Percentiles rank a stretch among this genome's conserved stretches.
Evolutionary conservation across 2,888 invertebrate genomes (phyloP).

Genomic region (Adela reaumurella): DNA sequence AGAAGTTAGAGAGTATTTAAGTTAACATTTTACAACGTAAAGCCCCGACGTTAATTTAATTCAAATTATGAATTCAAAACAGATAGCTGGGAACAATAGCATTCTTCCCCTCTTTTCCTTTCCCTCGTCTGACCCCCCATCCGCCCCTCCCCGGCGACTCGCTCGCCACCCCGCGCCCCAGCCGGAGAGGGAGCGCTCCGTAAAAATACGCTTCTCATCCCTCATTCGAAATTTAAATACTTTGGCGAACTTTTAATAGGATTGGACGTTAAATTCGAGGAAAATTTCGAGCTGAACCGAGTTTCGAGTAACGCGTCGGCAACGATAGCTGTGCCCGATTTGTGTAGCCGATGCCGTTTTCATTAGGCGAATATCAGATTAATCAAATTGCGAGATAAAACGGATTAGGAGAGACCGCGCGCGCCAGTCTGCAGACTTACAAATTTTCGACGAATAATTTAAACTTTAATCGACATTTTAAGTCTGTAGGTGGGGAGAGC

Average conservation of each 20-base stretch:
- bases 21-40: slow-evolving; percentile 3
- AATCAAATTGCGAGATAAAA: not conserved
- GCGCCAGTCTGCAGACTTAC: too few species aligned
- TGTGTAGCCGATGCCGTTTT: not conserved
- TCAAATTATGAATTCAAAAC: slow-evolving; percentile 34
- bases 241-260: slow-evolving; percentile 53
- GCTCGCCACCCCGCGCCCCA: not conserved
- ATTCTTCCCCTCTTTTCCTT: slow-evolving; percentile 16
- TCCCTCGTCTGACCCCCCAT: too few species aligned
- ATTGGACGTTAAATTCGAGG: slow-evolving; percentile 49
- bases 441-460: too few species aligned
- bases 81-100: slow-evolving; percentile 32
- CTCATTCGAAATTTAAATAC: slow-evolving; percentile 54
- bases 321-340: not conserved
- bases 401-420: not conserved
- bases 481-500: too few species aligned
- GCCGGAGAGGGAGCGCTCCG: not conserved
- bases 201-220: slow-evolving; percentile 21
- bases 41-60: slow-evolving; percentile 22
- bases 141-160: not conserved
- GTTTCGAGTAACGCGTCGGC: slow-evolving; percentile 24
- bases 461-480: too few species aligned
- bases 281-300: slow-evolving; percentile 35
- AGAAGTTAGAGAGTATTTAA: not conserved
- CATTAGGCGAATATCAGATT: slow-evolving; percentile 2